Evolutionary conservation across 1,140 invertebrate species (phyloP).

Genomic region (Pachypeltis micranthus): DNA sequence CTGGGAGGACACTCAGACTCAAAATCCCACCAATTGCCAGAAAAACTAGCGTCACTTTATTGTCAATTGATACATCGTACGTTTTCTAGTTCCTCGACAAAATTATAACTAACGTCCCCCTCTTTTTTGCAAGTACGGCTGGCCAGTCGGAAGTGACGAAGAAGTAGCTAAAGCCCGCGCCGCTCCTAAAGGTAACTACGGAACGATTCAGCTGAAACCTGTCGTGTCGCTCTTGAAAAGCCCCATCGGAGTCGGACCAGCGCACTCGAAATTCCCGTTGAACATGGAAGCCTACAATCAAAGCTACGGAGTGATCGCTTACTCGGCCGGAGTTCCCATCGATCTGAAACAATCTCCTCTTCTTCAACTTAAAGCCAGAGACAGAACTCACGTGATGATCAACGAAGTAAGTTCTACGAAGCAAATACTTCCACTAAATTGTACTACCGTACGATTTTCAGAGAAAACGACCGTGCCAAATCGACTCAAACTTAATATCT

Average conservation of each 20-base stretch:
- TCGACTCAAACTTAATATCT: too few relatives aligned
- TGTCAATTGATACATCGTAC: too few relatives aligned
- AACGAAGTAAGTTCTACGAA: conserved; percentile 48
- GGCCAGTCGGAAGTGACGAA: neutral
- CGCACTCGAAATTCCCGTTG: conserved; percentile 35
- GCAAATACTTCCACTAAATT: too few relatives aligned
- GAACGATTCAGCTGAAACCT: conserved; percentile 38
- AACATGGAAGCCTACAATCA: conserved; percentile 49
- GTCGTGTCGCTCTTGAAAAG: conserved; percentile 36
- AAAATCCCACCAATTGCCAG: too few relatives aligned
- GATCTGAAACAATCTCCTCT: conserved; percentile 22
- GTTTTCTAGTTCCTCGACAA: too few relatives aligned
- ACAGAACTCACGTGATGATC: conserved; percentile 62
- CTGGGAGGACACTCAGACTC: too few relatives aligned
- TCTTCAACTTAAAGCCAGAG: conserved; percentile 44
- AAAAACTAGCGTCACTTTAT: too few relatives aligned
- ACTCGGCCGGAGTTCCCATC: neutral
- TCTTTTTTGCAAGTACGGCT: too few relatives aligned
- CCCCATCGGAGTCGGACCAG: conserved; percentile 26
- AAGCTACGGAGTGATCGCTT: conserved; percentile 25
- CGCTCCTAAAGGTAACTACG: conserved; percentile 44
- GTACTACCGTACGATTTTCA: too few relatives aligned
- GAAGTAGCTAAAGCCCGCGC: conserved; percentile 31
- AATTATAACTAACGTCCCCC: too few relatives aligned
- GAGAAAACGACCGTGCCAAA: too few relatives aligned